Conservation (phyloP, 92 coral and sea anemone genomes). For the Phenganax stokvisi region DNA sequence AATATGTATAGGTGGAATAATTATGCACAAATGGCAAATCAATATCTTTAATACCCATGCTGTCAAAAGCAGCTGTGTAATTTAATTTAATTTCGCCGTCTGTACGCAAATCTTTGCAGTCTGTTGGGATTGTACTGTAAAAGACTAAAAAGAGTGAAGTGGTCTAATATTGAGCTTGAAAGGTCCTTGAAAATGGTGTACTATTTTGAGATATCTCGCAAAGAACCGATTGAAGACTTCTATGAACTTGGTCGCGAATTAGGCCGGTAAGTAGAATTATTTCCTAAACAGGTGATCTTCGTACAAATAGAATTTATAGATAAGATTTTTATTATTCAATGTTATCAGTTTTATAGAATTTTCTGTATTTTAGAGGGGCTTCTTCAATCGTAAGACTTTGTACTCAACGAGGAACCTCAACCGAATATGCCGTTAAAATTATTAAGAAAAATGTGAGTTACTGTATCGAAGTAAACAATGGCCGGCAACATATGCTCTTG, state of each 20-base stretch:
- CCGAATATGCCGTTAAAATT: conserved; percentile 76
- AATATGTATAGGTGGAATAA: no score
- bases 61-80: no score
- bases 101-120: no score
- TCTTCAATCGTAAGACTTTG: conserved; percentile 79
- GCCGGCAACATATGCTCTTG: no score
- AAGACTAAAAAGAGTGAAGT: no score
- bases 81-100: no score
- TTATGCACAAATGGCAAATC: no score
- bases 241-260: conserved; percentile 66
- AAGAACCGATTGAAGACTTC: conserved; percentile 70
- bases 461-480: neutral
- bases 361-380: conserved; percentile 71
- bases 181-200: conserved; percentile 46
- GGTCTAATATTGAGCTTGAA: no score
- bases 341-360: neutral
- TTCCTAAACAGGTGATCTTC: neutral
- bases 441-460: conserved; percentile 81
- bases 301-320: neutral
- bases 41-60: no score
- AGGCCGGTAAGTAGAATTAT: conserved; percentile 55
- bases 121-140: no score
- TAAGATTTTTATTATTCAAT: no score
- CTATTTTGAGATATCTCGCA: conserved; percentile 61
- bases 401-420: conserved; percentile 69